Percentiles rank a stretch among this genome's conserved stretches.
These are phyloP conservation scores for Eunapius fragilis DNA, from an alignment of 37 sponge, comb jelly and placozoan species.

Conservation along the genomic window DNA sequence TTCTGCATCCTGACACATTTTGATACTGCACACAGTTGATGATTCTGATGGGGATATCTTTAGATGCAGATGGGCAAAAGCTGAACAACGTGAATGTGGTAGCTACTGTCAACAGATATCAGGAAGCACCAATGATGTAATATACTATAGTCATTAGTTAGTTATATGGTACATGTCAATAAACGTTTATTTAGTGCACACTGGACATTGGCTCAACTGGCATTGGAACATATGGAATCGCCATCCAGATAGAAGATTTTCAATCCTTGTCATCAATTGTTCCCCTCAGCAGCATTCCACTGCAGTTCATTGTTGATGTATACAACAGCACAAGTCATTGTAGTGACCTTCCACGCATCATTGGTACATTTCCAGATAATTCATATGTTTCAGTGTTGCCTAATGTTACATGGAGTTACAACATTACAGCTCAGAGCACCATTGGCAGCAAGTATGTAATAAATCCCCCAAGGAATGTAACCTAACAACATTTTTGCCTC, in stretches of 20 bases:
- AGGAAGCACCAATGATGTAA: neutral
- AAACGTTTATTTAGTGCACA: constrained; percentile 6
- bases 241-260: constrained; percentile 55
- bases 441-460: too few relatives aligned
- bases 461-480: too few relatives aligned
- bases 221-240: constrained; percentile 45
- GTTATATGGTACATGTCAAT: neutral
- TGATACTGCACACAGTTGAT: neutral
- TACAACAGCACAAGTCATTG: constrained; percentile 11
- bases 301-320: constrained; percentile 49
- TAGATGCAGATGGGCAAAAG: constrained; percentile 49
- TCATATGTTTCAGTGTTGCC: constrained; percentile 31
- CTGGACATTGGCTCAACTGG: neutral
- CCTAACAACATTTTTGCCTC: neutral
- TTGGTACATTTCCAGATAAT: constrained; percentile 4
- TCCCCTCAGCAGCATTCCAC: constrained; percentile 50
- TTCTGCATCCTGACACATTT: too few relatives aligned
- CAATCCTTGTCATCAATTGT: neutral
- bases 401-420: constrained; percentile 12
- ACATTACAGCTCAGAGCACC: constrained; percentile 16
- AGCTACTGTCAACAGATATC: constrained; percentile 24
- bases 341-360: neutral
- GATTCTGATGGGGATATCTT: constrained; percentile 55
- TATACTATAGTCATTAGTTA: too few relatives aligned
- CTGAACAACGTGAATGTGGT: constrained; percentile 37